Percentiles rank a stretch among this genome's conserved stretches.
These are phyloP conservation scores for Shargacucullia verbasci DNA, from an alignment of 2,888 invertebrate genomes.

Conservation along the genomic window DNA sequence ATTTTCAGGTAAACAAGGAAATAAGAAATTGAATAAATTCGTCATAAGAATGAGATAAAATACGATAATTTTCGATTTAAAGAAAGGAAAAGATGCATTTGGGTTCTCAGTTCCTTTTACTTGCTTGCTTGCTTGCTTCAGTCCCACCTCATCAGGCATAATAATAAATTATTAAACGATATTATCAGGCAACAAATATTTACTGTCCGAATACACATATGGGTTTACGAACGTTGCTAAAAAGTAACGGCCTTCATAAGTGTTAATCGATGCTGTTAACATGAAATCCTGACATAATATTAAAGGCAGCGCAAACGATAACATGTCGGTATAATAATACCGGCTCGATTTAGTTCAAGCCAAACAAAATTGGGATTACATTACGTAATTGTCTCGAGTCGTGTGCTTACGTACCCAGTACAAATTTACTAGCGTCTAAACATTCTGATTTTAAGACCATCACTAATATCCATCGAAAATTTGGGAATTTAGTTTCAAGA, in stretches of 20 bases:
- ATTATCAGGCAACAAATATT: constrained; percentile 7
- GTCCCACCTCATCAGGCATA: no score
- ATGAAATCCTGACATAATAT: constrained; percentile 9
- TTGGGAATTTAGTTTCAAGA: constrained; percentile 14
- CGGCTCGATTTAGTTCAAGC: constrained; percentile 11
- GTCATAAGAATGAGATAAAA: no score
- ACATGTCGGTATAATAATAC: constrained; percentile 1
- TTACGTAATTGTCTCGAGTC: constrained; percentile 21
- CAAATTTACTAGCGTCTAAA: constrained; percentile 16
- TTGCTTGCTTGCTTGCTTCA: neutral
- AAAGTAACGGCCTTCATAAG: constrained; percentile 24
- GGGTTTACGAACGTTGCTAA: constrained; percentile 1
- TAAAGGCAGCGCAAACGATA: constrained; percentile 10
- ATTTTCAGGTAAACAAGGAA: no score
- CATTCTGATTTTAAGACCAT: constrained; percentile 11
- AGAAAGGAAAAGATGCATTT: no score
- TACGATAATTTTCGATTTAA: no score
- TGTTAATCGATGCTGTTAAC: constrained; percentile 28
- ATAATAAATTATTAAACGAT: neutral
- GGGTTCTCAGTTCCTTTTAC: neutral
- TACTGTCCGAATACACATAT: neutral
- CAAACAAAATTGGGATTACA: constrained; percentile 14
- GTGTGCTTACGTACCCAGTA: constrained; percentile 7
- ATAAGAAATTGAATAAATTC: no score
- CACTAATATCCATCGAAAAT: constrained; percentile 17